Percentiles rank a stretch among this genome's conserved stretches.
Evolutionary conservation across 92 coral and sea anemone species (phyloP).

Genomic region (Palythoa grandiflora): DNA sequence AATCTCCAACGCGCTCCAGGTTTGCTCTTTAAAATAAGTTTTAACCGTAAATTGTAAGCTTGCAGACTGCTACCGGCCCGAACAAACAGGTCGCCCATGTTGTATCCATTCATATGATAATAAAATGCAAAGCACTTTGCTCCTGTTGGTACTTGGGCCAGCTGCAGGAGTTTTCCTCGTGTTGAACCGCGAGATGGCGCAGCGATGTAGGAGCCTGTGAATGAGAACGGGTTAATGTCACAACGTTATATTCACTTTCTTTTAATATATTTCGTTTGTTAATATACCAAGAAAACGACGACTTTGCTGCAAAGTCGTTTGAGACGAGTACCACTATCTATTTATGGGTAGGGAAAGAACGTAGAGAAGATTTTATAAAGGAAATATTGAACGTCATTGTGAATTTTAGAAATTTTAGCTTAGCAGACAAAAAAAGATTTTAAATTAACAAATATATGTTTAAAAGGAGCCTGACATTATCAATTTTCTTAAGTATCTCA

Average conservation of each 20-base stretch:
- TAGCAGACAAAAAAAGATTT: too few relatives aligned
- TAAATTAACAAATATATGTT: too few relatives aligned
- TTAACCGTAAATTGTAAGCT: neutral
- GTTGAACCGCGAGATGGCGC: neutral
- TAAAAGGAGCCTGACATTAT: too few relatives aligned
- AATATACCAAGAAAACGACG: too few relatives aligned
- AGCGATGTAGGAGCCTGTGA: neutral
- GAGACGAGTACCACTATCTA: too few relatives aligned
- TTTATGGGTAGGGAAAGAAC: too few relatives aligned
- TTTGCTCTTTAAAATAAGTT: slow-evolving; percentile 17
- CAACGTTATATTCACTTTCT: too few relatives aligned
- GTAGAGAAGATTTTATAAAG: too few relatives aligned
- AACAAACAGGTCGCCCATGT: slow-evolving; percentile 9
- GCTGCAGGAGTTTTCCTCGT: neutral
- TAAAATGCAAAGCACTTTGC: slow-evolving; percentile 13
- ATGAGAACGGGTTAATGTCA: neutral
- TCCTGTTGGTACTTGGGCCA: neutral
- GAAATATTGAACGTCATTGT: too few relatives aligned
- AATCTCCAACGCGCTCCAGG: slow-evolving; percentile 20
- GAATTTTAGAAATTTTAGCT: too few relatives aligned
- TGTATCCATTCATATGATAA: slow-evolving; percentile 26
- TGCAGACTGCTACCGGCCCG: neutral
- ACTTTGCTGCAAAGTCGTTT: too few relatives aligned
- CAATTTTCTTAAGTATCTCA: neutral
- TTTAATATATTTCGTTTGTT: too few relatives aligned